Percentiles rank a stretch among this genome's conserved stretches.
phyloP scores from a whole-genome alignment of 2,888 invertebrate species.

The Dolichopus griseipennis region DNA sequence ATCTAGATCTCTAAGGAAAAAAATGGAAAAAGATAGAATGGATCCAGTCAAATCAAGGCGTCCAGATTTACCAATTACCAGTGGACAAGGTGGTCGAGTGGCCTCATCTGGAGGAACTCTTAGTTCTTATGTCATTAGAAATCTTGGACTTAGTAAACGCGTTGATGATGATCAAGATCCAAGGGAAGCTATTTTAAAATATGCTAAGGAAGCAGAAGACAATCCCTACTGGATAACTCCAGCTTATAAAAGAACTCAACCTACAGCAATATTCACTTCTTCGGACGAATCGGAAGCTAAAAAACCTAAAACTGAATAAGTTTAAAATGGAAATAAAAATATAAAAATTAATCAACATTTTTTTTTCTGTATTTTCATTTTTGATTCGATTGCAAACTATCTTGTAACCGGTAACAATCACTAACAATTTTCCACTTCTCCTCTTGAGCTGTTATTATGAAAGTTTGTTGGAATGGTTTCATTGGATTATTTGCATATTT shows the following conservation, averaged over 20 bases:
- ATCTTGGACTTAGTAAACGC: conserved; percentile 84
- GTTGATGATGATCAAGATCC: conserved; percentile 91
- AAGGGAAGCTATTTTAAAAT: conserved; percentile 86
- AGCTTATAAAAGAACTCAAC: conserved; percentile 83
- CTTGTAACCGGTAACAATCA: conserved; percentile 78
- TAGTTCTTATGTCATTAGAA: conserved; percentile 80
- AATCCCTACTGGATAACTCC: conserved; percentile 96
- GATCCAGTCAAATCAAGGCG: conserved; percentile 75
- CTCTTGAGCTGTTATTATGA: conserved; percentile 75
- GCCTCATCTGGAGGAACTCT: conserved; percentile 90
- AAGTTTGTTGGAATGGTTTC: conserved; percentile 74
- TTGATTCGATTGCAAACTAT: conserved; percentile 28
- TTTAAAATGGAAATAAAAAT: background rate
- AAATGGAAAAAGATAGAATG: conserved; percentile 81
- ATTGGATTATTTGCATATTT: conserved; percentile 54
- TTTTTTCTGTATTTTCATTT: conserved; percentile 17
- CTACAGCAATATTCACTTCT: conserved; percentile 66
- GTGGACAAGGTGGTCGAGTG: conserved; percentile 85
- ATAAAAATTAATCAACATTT: background rate
- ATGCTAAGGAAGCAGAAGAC: conserved; percentile 89
- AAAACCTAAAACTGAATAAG: conserved; percentile 33
- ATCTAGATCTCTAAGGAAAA: conserved; percentile 78
- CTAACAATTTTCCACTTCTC: conserved; percentile 92
- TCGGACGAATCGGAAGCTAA: conserved; percentile 34
- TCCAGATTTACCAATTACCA: conserved; percentile 80